phyloP scores from a whole-genome alignment of 2,888 invertebrate genomes.

The Lasioglossum vierecki region DNA sequence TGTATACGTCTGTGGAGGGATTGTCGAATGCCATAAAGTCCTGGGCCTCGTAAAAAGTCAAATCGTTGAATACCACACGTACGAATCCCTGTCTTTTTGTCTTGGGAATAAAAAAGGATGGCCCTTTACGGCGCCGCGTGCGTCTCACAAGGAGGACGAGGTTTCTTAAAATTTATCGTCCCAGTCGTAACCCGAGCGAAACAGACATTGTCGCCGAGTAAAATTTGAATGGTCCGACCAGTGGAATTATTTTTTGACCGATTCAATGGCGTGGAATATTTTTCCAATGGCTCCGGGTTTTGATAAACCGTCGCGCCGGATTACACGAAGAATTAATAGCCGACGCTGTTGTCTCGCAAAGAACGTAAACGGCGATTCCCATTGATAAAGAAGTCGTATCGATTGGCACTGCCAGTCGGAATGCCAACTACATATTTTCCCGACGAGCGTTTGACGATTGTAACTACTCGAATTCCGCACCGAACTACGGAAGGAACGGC shows the following conservation, averaged over 20 bases:
- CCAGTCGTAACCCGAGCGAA: constrained; percentile 26
- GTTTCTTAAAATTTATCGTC: constrained; percentile 50
- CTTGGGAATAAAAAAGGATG: constrained; percentile 25
- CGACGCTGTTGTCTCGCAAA: background rate
- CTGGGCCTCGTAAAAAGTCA: constrained; percentile 43
- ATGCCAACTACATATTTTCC: constrained; percentile 18
- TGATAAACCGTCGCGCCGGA: background rate
- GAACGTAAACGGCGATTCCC: background rate
- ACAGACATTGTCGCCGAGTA: constrained; percentile 23
- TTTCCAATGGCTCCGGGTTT: background rate
- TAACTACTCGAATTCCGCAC: constrained; percentile 63
- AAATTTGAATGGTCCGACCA: background rate
- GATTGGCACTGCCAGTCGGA: background rate
- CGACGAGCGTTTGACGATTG: background rate
- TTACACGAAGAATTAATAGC: background rate
- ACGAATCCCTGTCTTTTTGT: constrained; percentile 39
- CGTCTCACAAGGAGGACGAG: constrained; percentile 26
- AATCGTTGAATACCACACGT: constrained; percentile 34
- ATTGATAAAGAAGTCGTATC: background rate
- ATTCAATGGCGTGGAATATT: constrained; percentile 1
- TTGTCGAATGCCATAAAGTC: constrained; percentile 40
- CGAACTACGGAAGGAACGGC: constrained; percentile 53
- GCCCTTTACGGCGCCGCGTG: constrained; percentile 4
- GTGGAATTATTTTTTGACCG: constrained; percentile 5
- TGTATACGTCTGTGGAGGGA: background rate